Conservation (phyloP, 2,888 invertebrate species). For the Marasmarcha lunaedactyla region DNA sequence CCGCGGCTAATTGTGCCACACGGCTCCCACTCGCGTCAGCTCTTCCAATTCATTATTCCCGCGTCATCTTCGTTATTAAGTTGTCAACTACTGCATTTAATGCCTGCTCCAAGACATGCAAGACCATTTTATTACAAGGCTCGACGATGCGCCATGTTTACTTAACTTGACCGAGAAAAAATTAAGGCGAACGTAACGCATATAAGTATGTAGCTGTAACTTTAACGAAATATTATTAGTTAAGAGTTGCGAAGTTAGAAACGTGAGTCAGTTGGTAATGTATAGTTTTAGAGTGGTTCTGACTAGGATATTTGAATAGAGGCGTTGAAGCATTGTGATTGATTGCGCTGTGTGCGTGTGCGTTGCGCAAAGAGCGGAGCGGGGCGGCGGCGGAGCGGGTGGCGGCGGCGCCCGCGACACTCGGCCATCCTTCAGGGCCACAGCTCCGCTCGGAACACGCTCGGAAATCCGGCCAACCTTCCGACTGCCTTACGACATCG, state of each 20-base stretch:
- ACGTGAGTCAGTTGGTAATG: conserved; percentile 54
- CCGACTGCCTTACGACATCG: conserved; percentile 67
- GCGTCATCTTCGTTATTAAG: background rate
- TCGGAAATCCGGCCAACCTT: conserved; percentile 71
- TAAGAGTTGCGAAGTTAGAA: conserved; percentile 52
- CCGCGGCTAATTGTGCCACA: conserved; percentile 41
- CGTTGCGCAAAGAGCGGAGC: conserved; percentile 33
- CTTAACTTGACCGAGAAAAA: conserved; percentile 44
- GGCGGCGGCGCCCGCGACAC: conserved; percentile 40
- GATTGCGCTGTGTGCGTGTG: conserved; percentile 9
- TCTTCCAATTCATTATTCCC: conserved; percentile 1
- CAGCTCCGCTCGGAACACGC: conserved; percentile 54
- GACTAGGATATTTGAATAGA: conserved; percentile 12
- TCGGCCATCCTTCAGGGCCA: conserved; percentile 65
- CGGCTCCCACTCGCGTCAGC: conserved; percentile 37
- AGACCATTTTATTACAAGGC: conserved; percentile 12
- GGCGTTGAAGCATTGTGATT: conserved; percentile 16
- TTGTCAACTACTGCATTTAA: conserved; percentile 1
- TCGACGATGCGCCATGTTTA: conserved; percentile 14
- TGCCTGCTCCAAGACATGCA: conserved; percentile 2
- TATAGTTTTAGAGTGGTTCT: conserved; percentile 24
- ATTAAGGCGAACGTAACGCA: conserved; percentile 28
- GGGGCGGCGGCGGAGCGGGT: conserved; percentile 19
- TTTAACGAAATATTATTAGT: conserved; percentile 44
- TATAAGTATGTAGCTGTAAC: conserved; percentile 19